These are phyloP conservation scores for Actinostola sp. DNA, from an alignment of 92 coral and sea anemone species.

Conservation along the genomic window DNA sequence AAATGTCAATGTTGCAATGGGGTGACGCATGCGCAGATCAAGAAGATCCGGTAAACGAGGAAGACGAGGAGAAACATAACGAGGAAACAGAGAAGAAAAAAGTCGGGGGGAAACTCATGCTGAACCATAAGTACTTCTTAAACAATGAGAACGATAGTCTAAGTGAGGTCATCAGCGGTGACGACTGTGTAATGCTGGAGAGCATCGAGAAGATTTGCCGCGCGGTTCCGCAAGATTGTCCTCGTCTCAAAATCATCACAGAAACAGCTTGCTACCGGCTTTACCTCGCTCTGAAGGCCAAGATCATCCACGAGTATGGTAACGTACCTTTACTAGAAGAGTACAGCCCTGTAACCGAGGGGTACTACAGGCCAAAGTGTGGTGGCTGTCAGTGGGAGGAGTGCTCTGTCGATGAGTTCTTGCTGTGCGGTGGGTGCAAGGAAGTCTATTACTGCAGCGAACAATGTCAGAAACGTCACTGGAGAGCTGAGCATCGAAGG, in stretches of 20 bases:
- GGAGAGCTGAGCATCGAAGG: conserved; percentile 21
- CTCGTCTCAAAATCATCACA: conserved; percentile 7
- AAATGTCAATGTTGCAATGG: background rate
- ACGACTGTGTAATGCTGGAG: background rate
- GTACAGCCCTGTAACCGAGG: background rate
- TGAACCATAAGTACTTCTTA: conserved; percentile 3
- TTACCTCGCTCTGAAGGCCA: conserved; percentile 13
- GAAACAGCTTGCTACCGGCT: conserved; percentile 11
- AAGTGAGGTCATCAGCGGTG: conserved; percentile 18
- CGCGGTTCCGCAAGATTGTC: conserved; percentile 6
- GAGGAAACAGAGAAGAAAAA: background rate
- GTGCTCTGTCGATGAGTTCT: background rate
- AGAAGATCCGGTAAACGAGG: background rate
- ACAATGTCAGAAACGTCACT: conserved; percentile 31
- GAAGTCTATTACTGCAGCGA: conserved; percentile 33
- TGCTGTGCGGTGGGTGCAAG: conserved; percentile 33
- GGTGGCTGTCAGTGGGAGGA: conserved; percentile 39
- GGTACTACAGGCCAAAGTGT: conserved; percentile 21
- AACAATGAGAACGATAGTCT: conserved; percentile 13
- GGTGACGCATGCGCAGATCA: background rate
- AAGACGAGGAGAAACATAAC: background rate
- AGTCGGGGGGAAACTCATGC: conserved; percentile 1
- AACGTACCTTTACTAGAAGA: conserved; percentile 11
- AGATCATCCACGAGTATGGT: conserved; percentile 26
- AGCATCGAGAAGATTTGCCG: conserved; percentile 13